Percentiles rank a stretch among this genome's conserved stretches.
phyloP scores from a whole-genome alignment of 2,888 invertebrate genomes.

The Drosophila peninsularis region DNA sequence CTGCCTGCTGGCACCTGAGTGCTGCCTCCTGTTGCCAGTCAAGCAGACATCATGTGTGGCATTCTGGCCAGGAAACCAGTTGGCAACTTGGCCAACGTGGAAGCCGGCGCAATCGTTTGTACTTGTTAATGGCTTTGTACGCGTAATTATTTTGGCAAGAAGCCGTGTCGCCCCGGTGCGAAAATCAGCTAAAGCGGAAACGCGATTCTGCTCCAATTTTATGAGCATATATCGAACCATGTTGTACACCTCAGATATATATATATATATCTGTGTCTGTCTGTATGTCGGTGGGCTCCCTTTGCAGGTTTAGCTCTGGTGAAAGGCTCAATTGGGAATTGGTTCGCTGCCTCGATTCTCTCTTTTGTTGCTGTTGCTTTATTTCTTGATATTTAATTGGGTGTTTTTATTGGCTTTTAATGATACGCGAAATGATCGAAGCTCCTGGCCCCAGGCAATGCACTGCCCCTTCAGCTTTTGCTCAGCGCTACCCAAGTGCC shows the following conservation, averaged over 20 bases:
- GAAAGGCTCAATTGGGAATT: constrained; percentile 79
- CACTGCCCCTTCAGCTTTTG: constrained; percentile 41
- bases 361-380: constrained; percentile 21
- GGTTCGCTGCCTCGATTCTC: constrained; percentile 59
- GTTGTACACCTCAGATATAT: constrained; percentile 2
- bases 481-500: constrained; percentile 43
- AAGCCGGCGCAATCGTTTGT: constrained; percentile 75
- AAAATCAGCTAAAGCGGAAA: constrained; percentile 51
- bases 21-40: constrained; percentile 23
- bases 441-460: constrained; percentile 63
- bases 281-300: neutral
- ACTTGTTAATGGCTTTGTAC: constrained; percentile 79
- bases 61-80: constrained; percentile 49
- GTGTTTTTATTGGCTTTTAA: constrained; percentile 80
- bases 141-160: constrained; percentile 79
- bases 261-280: neutral
- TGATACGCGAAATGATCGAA: constrained; percentile 80
- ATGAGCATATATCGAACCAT: constrained; percentile 22
- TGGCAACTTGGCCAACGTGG: constrained; percentile 34
- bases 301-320: constrained; percentile 43
- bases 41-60: constrained; percentile 75
- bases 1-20: neutral
- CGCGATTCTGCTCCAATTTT: constrained; percentile 53
- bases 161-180: constrained; percentile 56
- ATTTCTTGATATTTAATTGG: constrained; percentile 72